phyloP scores from a whole-genome alignment of 2,797 vertebrate species.

The Odontamblyopus rebecca region DNA sequence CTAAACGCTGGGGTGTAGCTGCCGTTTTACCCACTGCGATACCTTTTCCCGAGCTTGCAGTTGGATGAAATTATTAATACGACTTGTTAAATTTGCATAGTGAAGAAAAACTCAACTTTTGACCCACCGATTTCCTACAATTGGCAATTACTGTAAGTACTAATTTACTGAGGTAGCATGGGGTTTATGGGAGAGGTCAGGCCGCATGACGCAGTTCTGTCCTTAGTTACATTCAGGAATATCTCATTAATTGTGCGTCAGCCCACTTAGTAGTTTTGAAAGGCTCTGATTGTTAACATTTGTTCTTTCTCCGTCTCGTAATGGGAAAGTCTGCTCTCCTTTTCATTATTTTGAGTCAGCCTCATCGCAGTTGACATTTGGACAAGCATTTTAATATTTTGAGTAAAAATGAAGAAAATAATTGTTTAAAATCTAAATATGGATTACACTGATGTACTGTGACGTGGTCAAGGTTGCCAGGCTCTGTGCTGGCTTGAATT shows the following conservation, averaged over 20 bases:
- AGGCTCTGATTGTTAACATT: too few relatives aligned
- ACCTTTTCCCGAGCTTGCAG: constrained; percentile 18
- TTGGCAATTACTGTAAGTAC: constrained; percentile 2
- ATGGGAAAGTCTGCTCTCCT: too few relatives aligned
- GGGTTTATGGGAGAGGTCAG: neutral
- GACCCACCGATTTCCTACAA: neutral
- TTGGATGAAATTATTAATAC: constrained; percentile 31
- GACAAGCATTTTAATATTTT: too few relatives aligned
- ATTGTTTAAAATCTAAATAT: too few relatives aligned
- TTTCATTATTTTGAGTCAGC: too few relatives aligned
- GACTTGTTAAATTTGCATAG: constrained; percentile 16
- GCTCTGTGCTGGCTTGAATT: too few relatives aligned
- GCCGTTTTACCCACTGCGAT: constrained; percentile 11
- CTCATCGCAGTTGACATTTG: too few relatives aligned
- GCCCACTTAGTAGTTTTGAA: too few relatives aligned
- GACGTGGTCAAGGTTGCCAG: too few relatives aligned
- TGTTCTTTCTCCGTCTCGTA: too few relatives aligned
- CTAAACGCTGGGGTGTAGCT: constrained; percentile 32
- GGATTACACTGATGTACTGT: too few relatives aligned
- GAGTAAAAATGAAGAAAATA: too few relatives aligned
- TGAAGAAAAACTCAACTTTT: constrained; percentile 15
- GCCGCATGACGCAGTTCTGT: neutral
- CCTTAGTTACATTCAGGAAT: neutral
- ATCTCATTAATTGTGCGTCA: neutral
- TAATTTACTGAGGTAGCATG: neutral